Conservation (phyloP, 2,888 invertebrate species). For the Neocrepidodera transversa region DNA sequence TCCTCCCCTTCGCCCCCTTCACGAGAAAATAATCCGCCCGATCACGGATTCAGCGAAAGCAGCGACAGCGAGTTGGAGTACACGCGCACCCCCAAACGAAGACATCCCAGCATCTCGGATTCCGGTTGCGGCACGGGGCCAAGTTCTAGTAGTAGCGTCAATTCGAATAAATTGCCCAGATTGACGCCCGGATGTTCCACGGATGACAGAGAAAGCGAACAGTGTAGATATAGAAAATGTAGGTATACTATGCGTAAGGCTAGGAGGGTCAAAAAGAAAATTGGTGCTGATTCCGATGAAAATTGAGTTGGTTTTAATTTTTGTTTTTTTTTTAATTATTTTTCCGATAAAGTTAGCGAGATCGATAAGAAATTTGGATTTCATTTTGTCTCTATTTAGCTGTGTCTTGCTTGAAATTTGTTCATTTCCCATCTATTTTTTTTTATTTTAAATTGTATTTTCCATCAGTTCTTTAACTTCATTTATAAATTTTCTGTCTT, state of each 20-base stretch:
- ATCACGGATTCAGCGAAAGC: conserved; percentile 32
- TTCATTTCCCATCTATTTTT: no score
- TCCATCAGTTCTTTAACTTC: no score
- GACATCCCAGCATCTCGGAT: conserved; percentile 51
- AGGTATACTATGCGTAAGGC: conserved; percentile 69
- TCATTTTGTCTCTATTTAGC: no score
- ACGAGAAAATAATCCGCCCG: conserved; percentile 2
- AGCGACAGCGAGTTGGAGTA: conserved; percentile 56
- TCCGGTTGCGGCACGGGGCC: conserved; percentile 57
- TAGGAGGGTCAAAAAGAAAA: conserved; percentile 66
- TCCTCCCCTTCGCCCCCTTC: conserved; percentile 15
- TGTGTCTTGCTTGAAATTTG: no score
- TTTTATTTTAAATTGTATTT: no score
- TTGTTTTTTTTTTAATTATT: neutral
- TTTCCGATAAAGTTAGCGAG: conserved; percentile 3
- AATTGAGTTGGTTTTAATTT: conserved; percentile 21
- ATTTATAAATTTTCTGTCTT: no score
- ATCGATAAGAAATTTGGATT: neutral
- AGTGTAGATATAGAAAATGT: conserved; percentile 61
- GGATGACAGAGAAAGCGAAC: conserved; percentile 55
- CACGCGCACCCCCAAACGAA: conserved; percentile 52
- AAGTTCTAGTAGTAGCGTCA: conserved; percentile 39
- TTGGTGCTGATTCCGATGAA: conserved; percentile 67
- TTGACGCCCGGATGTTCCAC: conserved; percentile 47
- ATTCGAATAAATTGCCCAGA: conserved; percentile 19